Evolutionary conservation across 2,888 invertebrate genomes (phyloP), one percentile per base, ranked within the genome.

Genomic region (Habrosyne pyritoides): DNA sequence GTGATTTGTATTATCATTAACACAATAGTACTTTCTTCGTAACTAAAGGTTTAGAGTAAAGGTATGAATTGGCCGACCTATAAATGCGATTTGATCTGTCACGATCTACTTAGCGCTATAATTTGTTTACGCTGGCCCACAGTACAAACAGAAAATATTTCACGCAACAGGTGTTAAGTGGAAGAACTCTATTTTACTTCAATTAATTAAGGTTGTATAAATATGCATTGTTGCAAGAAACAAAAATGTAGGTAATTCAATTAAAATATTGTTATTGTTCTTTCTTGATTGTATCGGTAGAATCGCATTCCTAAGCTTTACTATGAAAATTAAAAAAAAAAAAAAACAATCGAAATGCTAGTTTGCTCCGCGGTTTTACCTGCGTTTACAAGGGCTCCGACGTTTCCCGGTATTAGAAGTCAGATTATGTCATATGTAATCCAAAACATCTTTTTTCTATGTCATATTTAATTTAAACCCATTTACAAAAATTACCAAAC

Each of bases 21-120:
- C 42, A 14, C 42, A 42, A 42, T 42, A 8, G n/a, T 18, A 48
- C 28, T 48, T 30, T 47, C 21, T 48, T 30, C 28, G 36, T 52
- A 52, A 14, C 21, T 30, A 24, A 47, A 30, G 33, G 36, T 36
- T 49, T 21, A 36, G 33, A 33, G 53, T 49, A n/a, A 28, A 33
- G 52, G 52, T 42, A 42, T 46, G 7, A 85, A 85, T 79, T 72
- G 71, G 69, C 69, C 87, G 89, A 86, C 87, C 90, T 80, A 86
- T 86, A 87, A 87, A 84, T 84, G 75, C 77, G 80, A 88, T 79
- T 69, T 67, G 75, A 79, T 89, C 86, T 85, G 89, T 90, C 78
- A 84, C 89, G 91, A 84, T 88, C 91, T 89, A 90, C 81, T 92
- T 87, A 79, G 63, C 79, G 73, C 69, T 54, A 62, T 81, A 80